phyloP scores from a whole-genome alignment of 1,140 invertebrate species.

The Sinella curviseta region DNA sequence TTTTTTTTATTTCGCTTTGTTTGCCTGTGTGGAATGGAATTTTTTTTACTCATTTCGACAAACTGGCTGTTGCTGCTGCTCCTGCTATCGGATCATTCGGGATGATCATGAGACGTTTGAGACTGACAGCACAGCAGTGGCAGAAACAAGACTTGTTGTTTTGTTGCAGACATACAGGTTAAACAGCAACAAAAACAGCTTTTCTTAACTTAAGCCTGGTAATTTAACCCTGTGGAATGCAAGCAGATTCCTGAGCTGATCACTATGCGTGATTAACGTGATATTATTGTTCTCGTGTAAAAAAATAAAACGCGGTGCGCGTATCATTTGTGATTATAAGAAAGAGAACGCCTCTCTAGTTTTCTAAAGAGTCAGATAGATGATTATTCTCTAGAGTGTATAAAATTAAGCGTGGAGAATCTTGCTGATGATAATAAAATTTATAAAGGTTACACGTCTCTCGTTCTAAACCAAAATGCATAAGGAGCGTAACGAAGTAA shows the following conservation, averaged over 20 bases:
- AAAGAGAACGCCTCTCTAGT: neutral
- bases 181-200: neutral
- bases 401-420: conserved; percentile 3
- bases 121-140: neutral
- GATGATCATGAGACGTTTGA: neutral
- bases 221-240: conserved; percentile 19
- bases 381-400: neutral
- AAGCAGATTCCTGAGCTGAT: conserved; percentile 17
- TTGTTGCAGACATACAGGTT: no score
- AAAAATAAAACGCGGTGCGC: neutral
- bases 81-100: neutral
- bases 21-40: no score
- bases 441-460: neutral
- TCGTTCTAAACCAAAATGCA: no score
- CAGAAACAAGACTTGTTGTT: neutral
- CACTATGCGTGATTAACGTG: neutral
- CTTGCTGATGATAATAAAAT: neutral
- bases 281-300: neutral
- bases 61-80: neutral
- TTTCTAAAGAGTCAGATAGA: neutral
- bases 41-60: no score
- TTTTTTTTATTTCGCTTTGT: no score
- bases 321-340: neutral
- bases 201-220: neutral
- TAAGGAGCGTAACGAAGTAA: conserved; percentile 9